Conservation (phyloP, 64 coral and sea anemone genomes). For the Stichodactyla mertensii region DNA sequence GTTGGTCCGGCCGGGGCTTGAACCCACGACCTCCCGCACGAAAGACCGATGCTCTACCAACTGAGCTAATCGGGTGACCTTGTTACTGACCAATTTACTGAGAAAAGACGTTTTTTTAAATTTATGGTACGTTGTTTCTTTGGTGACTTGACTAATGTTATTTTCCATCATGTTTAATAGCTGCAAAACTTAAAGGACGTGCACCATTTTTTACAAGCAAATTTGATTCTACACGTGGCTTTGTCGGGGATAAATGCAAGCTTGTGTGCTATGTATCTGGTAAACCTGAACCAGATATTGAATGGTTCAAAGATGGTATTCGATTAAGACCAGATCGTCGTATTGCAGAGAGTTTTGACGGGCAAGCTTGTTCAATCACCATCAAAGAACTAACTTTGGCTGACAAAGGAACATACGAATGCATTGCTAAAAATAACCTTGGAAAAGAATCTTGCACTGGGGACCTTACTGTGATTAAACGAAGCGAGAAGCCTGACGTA, state of each 20-base stretch:
- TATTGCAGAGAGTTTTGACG: constrained; percentile 39
- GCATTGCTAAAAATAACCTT: constrained; percentile 48
- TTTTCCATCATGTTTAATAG: constrained; percentile 17
- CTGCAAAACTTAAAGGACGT: constrained; percentile 41
- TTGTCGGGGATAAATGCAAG: constrained; percentile 56
- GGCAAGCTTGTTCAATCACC: constrained; percentile 28
- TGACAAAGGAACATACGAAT: constrained; percentile 75
- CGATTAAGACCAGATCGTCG: constrained; percentile 52
- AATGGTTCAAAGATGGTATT: constrained; percentile 81
- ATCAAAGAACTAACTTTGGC: constrained; percentile 35
- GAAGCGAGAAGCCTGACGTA: constrained; percentile 61
- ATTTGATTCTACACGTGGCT: constrained; percentile 48
- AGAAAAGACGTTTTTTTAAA: neutral
- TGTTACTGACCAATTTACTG: neutral
- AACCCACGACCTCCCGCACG: too few species aligned
- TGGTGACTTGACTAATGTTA: neutral
- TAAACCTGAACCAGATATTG: constrained; percentile 63
- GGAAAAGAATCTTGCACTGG: constrained; percentile 32
- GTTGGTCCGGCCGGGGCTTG: too few species aligned
- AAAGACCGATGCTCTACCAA: too few species aligned
- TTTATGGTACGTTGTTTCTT: neutral
- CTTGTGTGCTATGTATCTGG: constrained; percentile 49
- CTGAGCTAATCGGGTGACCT: too few species aligned
- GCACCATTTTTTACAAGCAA: constrained; percentile 49
- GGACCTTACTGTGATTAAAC: constrained; percentile 19